Evolutionary conservation across 2,113 vertebrate genomes (phyloP), one percentile per base, ranked within the genome.

Genomic region (Tachycineta bicolor): DNA sequence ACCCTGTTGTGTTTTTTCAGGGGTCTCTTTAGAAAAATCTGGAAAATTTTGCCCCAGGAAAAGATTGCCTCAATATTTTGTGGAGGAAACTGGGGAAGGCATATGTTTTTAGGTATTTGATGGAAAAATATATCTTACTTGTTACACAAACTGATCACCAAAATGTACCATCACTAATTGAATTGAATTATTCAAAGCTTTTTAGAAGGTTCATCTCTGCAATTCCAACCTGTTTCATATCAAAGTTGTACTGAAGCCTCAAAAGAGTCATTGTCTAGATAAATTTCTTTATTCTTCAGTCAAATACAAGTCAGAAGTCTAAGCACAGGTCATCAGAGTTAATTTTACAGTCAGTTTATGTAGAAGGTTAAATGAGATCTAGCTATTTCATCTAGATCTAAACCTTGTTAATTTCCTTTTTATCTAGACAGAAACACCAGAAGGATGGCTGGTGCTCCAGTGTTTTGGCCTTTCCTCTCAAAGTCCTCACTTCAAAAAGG

Each of bases 281-380:
- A 73, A 79, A 82, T 85, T 84, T 94, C 41, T 89, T 84, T 94
- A 53, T 87, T 96, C 77, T 84, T 87, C 50, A 58, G 52, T 91
- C 31, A 79, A 82, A 91, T 56, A 13, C 5, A 79, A 82, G 73
- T 33, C 69, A 84, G 49, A 91, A 88, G 46, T 58, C 71, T 85
- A n/a, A 93, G 49, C 14, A 58, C 14, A 88, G 88, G 68, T 39
- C 7, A 39, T 49, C 46, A 10, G 10, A 37, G 37, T 37, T 37
- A 93, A 93, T 83, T 85, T 85, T 85, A 56, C 65, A 49, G 26
- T 71, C 69, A 41, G 47, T 68, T 92, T 91, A 93, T 93, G 83
- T 83, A 93, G 83, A 56, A 96, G 65, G 77, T 96, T 94, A 97
- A 84, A 85, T 68, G 69, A 87, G 44, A 87, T 56, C 84, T 93